A percentile compares a stretch with the other conserved stretches of the same genome.
These are phyloP conservation scores for Setipinna tenuifilis DNA, from an alignment of 2,797 vertebrate genomes.

Conservation along the genomic window DNA sequence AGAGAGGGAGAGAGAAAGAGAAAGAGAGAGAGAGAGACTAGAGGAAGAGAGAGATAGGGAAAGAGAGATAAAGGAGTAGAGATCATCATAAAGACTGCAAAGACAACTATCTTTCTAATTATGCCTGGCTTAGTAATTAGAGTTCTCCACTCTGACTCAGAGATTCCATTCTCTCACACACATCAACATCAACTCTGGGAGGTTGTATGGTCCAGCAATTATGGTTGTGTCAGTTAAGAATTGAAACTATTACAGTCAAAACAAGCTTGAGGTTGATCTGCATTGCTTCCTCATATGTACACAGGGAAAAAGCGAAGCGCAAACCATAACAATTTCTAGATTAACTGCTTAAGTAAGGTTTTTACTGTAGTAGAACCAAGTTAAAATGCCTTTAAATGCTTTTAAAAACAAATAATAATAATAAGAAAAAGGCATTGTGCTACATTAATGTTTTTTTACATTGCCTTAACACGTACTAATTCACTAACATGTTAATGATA, in stretches of 20 bases:
- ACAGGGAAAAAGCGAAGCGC: not conserved
- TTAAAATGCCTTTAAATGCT: no score
- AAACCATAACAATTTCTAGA: no score
- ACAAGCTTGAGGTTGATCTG: no score
- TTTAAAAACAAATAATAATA: no score
- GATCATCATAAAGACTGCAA: no score
- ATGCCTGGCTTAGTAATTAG: not conserved
- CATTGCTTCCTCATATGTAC: not conserved
- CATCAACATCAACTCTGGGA: not conserved
- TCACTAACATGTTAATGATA: no score
- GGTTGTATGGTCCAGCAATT: not conserved
- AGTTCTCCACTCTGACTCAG: not conserved
- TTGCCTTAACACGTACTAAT: no score
- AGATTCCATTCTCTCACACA: not conserved
- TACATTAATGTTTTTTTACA: no score
- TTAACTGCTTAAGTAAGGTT: no score
- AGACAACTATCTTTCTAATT: not conserved
- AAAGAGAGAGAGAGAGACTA: not conserved
- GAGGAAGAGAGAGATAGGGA: not conserved
- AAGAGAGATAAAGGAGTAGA: no score
- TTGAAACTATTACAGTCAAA: not conserved
- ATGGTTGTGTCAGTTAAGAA: not conserved
- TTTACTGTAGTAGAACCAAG: no score
- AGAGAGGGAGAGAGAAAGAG: not conserved
- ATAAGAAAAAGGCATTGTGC: no score